Evolutionary conservation across 2,113 vertebrate genomes (phyloP), one percentile per base, ranked within the genome.

Genomic region (Mustela lutreola): DNA sequence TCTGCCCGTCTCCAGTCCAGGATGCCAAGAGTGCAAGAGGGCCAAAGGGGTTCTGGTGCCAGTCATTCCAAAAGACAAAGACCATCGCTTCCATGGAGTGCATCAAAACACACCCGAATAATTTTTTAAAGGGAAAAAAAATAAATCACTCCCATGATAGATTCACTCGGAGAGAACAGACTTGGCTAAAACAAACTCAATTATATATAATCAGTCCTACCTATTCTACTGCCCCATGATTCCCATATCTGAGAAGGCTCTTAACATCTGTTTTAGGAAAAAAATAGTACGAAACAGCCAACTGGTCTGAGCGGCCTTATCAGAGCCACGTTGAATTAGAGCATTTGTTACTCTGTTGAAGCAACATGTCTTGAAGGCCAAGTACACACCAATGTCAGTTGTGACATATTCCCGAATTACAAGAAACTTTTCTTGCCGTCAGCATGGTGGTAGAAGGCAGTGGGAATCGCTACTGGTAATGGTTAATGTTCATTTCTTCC

Each of bases 401-500:
- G 92, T 96, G 95, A 97, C 96, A 97, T 36, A 15, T 63, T 92
- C 83, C 76, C 87, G 87, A 76, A 78, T 50, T 93, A 76, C 95
- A 98, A 98, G 95, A 94, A 98, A 97, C 97, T 95, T 39, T 70
- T 96, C 97, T 97, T 97, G 97, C 98, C 98, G 90, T 96, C 70
- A 65, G 75, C 90, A 88, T 28, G 96, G 89, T 96, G 96, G 96
- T 31, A 97, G 97, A 98, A 98, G 95, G 98, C 96, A 98, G 94
- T 78, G 98, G 98, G 97, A 98, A 98, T 98, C 98, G 99, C 99
- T 99, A 99, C 98, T 98, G 99, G 99, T 98, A 98, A 98, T 98
- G 98, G 98, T 98, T 99, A 98, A 98, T 98, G 98, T 99, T 98
- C 98, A 98, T 98, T 98, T 98, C 98, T 99, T 99, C 98, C 98